Evolutionary conservation across 2,888 invertebrate genomes (phyloP).

Genomic region (Cheilosia vernalis): DNA sequence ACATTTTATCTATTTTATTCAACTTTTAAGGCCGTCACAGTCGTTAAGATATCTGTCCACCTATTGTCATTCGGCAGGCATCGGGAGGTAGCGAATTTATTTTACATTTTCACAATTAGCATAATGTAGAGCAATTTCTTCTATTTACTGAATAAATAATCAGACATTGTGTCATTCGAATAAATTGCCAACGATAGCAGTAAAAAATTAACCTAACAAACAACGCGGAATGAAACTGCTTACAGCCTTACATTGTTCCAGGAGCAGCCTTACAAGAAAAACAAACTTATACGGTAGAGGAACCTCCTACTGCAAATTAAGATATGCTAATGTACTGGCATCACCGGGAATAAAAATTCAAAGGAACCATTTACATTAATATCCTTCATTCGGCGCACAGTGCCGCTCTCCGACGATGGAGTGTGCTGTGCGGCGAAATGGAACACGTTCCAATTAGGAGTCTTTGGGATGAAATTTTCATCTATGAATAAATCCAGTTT

Average conservation of each 20-base stretch:
- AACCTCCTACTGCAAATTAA: constrained; percentile 41
- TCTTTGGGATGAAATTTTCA: constrained; percentile 27
- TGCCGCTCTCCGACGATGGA: too few species aligned
- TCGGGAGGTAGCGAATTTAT: neutral
- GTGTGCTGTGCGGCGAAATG: neutral
- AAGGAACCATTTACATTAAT: constrained; percentile 49
- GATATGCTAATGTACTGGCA: constrained; percentile 60
- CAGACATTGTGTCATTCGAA: constrained; percentile 57
- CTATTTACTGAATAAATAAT: constrained; percentile 66
- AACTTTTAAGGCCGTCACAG: constrained; percentile 25
- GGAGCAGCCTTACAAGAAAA: constrained; percentile 4
- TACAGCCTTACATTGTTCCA: neutral
- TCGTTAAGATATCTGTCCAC: constrained; percentile 8
- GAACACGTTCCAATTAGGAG: constrained; percentile 35
- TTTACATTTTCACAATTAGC: constrained; percentile 61
- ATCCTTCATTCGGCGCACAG: neutral
- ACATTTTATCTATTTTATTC: neutral
- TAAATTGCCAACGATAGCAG: constrained; percentile 68
- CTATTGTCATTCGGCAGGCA: constrained; percentile 7
- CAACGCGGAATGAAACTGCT: constrained; percentile 27
- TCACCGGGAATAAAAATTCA: constrained; percentile 51
- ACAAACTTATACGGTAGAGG: constrained; percentile 1
- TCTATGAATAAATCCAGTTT: too few species aligned
- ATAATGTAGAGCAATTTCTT: constrained; percentile 58
- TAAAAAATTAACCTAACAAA: constrained; percentile 60